Base-by-base conservation (phyloP, 2,888 invertebrate genomes). In the Pantelozetes paolii region DNA sequence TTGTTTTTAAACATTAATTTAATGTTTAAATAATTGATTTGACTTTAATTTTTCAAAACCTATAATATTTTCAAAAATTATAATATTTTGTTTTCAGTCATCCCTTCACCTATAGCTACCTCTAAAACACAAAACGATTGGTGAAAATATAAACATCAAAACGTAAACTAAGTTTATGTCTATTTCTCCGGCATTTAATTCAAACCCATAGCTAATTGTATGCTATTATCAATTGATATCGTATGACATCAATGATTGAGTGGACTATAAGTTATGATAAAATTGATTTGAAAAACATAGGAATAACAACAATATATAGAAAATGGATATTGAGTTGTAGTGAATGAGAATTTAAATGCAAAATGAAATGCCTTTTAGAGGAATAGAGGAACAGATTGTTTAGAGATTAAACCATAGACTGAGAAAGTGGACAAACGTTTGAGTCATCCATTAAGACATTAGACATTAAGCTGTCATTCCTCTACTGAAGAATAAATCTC, bases 161-260 rank as follows among this genome's bases (percentile, higher is more conserved):
- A n/a, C n/a, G n/a, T n/a, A n/a, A 3, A 45, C 15, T 13, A 45
- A 45, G 18, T 45, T 2, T 54, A n/a, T 13, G 18, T 59, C 26
- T 26, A 20, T 59, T 23, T 59, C 6, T 26, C 8, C 3, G 26
- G 5, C 5, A 26, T 62, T 26, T 62, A 6, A 62, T 62, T 32
- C 26, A 30, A n/a, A n/a, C n/a, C n/a, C n/a, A n/a, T n/a, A n/a
- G n/a, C n/a, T n/a, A n/a, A n/a, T n/a, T n/a, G n/a, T n/a, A n/a
- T n/a, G n/a, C n/a, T n/a, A 54, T 62, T 62, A 62, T 30, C 59
- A 62, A 62, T 62, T 9, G 15, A 26, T 28, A 28, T 28, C 11
- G 11, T 13, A 59, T 20, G 23, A 20, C 26, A 26, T 62, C 6
- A 62, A 62, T 62, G 59, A 62, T 62, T n/a, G 59, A 62, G 26